A percentile compares a stretch with the other conserved stretches of the same genome.
These are phyloP conservation scores for Shinisaurus crocodilurus DNA, from an alignment of 2,113 vertebrate genomes.

Conservation along the genomic window DNA sequence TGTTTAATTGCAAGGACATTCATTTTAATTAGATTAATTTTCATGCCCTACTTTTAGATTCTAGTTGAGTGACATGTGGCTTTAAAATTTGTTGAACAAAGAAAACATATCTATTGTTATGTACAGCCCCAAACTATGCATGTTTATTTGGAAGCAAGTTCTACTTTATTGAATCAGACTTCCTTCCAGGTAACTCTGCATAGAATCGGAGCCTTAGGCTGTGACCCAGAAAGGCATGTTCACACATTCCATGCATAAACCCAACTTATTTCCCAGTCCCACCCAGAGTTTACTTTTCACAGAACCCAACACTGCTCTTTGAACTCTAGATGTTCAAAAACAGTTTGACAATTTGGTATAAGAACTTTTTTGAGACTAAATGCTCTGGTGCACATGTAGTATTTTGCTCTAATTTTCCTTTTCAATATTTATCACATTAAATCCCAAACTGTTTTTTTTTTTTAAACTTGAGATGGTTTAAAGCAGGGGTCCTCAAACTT, in stretches of 20 bases:
- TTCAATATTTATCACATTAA: neutral
- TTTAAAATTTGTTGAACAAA: constrained; percentile 2
- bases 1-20: constrained; percentile 21
- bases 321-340: neutral
- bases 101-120: constrained; percentile 9
- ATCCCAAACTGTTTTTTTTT: neutral
- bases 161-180: neutral
- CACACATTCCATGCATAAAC: neutral
- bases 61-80: constrained; percentile 6
- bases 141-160: neutral
- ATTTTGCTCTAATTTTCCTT: neutral
- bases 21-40: constrained; percentile 40
- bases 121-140: neutral
- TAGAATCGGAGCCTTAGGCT: neutral
- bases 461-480: neutral
- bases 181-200: neutral
- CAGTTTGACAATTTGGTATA: neutral
- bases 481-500: no score
- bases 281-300: neutral
- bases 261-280: neutral
- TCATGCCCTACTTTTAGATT: constrained; percentile 21
- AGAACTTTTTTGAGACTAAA: neutral
- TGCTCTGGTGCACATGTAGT: neutral
- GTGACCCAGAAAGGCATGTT: neutral
- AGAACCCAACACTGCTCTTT: neutral